These are phyloP conservation scores for Corythaixoides concolor DNA, from an alignment of 2,113 vertebrate species.

Conservation along the genomic window DNA sequence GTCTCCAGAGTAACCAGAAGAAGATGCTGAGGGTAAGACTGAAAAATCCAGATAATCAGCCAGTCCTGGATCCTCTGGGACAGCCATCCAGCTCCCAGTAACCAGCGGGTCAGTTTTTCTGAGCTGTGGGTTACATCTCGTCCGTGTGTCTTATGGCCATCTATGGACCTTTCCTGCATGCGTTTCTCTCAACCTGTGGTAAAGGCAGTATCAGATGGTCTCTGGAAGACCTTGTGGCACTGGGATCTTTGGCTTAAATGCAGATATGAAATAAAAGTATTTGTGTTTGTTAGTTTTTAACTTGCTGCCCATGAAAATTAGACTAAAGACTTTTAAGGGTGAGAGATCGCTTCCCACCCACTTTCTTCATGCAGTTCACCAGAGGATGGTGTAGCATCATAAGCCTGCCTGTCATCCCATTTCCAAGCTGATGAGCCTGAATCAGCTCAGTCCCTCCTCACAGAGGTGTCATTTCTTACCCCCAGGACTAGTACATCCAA, in stretches of 20 bases:
- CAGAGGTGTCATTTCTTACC: not conserved
- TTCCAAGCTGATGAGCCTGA: fast-evolving
- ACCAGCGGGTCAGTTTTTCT: not conserved
- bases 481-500: not conserved
- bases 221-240: not conserved
- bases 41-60: not conserved
- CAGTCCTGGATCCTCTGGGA: not conserved
- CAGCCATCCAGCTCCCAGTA: not conserved
- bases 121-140: not conserved
- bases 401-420: fast-evolving
- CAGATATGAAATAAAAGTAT: not conserved
- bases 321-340: not conserved
- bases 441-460: not conserved
- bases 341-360: not conserved
- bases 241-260: not conserved
- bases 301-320: not conserved
- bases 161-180: not conserved
- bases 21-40: not conserved
- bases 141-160: not conserved
- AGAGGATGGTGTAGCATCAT: fast-evolving
- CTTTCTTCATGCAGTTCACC: not conserved
- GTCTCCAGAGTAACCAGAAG: not conserved
- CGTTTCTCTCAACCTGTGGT: not conserved
- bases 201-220: not conserved
- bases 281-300: not conserved